Base-by-base conservation (phyloP, 2,113 vertebrate species). In the Sylvietta virens region DNA sequence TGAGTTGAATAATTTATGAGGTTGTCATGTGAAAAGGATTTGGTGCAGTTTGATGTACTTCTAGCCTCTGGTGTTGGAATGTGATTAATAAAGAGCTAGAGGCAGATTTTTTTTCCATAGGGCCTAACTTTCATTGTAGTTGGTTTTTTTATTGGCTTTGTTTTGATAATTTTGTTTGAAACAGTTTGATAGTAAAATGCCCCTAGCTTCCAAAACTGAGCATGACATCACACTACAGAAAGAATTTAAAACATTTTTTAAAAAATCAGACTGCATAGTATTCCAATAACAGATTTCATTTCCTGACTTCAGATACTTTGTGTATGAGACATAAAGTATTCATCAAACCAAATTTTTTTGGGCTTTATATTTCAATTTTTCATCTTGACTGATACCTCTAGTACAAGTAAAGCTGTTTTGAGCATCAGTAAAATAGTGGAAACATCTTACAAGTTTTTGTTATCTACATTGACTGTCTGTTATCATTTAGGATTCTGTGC, bases 1-100 rank as follows among this genome's bases (percentile, higher is more conserved):
- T 99, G 98, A 99, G 98, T 95, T 97, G 98, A 98, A 99, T 99
- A 98, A 99, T 99, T 98, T 98, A 99, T 98, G 98, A 98, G 98
- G 97, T 98, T 98, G 98, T 99, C 98, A 98, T 98, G 98, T 98
- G 98, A 98, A 98, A 98, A 98, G 98, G 98, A 98, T 98, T 97
- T 98, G 97, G 97, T 98, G 98, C 96, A 97, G 98, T 98, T 97
- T 98, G 98, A 98, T 97, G 96, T 98, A 97, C 97, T 98, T 97
- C 97, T 95, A 97, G 97, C 97, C 97, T 97, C 97, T 96, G 92
- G 95, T 98, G 96, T 88, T 98, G 96, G 97, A 97, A 97, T 98
- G 97, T 98, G 98, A 98, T 98, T 98, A 98, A 98, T 98, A 98
- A 98, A 98, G 95, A 96, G 91, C 97, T 97, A 81, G 95, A 98